Evolutionary conservation across 2,797 vertebrate genomes (phyloP), one percentile per base, ranked within the genome.

Genomic region (Astyanax mexicanus): DNA sequence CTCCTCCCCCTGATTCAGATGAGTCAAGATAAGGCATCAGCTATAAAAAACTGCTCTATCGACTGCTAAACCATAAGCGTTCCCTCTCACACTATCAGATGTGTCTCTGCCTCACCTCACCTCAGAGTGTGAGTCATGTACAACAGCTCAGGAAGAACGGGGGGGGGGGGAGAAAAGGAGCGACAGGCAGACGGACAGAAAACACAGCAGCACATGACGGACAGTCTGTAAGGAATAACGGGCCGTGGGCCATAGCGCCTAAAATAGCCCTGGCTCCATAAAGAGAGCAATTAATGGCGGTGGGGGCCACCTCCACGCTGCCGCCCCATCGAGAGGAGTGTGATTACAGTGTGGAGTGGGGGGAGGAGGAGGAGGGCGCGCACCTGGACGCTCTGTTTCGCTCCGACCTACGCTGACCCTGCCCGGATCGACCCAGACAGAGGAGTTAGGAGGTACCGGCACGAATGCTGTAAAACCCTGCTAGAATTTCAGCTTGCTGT

Each of bases 161-260:
- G 29, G 29, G n/a, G n/a, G n/a, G n/a, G 29, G 29, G 5, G 7
- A 17, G 6, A 55, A 55, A 15, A 55, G 17, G 13, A 4, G 10
- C 40, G 40, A 25, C 62, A 61, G 45, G 27, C 58, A 61, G 52
- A 25, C 7, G n/a, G 40, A 11, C 27, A 54, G 54, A 44, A 49
- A 45, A 64, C 72, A 51, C 7, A 19, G 73, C 64, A 68, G 67
- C 38, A 25, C 3, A 54, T 86, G 90, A 90, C 87, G 80, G 90
- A 86, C 89, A 86, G 84, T 80, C 82, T 83, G 85, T 87, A 87
- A 91, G 91, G 90, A 90, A 90, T 81, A 83, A 81, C 84, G 84
- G 23, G 76, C 81, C 86, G 89, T 88, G 86, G 87, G 88, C 84
- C 87, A 58, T 51, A 13, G 74, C 84, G 88, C 88, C 89, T 85